phyloP scores from a whole-genome alignment of 1,140 invertebrate species.

The Saxidomus purpurata region DNA sequence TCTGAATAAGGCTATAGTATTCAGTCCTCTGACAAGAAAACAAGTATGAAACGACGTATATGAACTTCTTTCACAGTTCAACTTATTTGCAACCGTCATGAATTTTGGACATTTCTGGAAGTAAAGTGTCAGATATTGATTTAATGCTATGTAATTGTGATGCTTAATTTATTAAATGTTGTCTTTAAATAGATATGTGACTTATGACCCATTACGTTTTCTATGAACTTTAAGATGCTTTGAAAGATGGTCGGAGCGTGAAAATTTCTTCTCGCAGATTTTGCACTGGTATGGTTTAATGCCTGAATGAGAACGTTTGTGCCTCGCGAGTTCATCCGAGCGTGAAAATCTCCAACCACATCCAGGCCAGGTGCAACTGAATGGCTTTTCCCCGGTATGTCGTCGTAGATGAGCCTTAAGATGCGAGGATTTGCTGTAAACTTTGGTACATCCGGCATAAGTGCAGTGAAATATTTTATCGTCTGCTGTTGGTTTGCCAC shows the following conservation, averaged over 20 bases:
- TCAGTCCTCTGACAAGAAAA: no score
- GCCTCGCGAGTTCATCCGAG: constrained; percentile 96
- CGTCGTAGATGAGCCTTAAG: constrained; percentile 96
- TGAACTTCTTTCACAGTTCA: no score
- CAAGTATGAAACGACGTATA: no score
- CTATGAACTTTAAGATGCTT: constrained; percentile 93
- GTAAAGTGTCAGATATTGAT: no score
- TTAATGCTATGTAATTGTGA: not conserved
- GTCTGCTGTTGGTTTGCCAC: constrained; percentile 70
- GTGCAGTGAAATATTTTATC: constrained; percentile 90
- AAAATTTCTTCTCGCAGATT: constrained; percentile 93
- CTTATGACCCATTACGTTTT: constrained; percentile 75
- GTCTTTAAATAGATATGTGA: not conserved
- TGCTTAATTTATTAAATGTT: not conserved
- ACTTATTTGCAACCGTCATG: no score
- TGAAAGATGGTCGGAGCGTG: constrained; percentile 90
- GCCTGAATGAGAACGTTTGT: constrained; percentile 89
- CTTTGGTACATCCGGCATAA: constrained; percentile 89
- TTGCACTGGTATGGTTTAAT: constrained; percentile 87
- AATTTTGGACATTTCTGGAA: no score
- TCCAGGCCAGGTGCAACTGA: constrained; percentile 95
- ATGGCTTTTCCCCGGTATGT: constrained; percentile 98
- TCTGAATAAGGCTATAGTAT: no score
- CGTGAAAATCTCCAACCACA: constrained; percentile 97
- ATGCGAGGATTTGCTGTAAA: constrained; percentile 96